Percentiles rank a stretch among this genome's conserved stretches.
phyloP scores from a whole-genome alignment of 2,888 invertebrate species.

The Tipula lateralis region DNA sequence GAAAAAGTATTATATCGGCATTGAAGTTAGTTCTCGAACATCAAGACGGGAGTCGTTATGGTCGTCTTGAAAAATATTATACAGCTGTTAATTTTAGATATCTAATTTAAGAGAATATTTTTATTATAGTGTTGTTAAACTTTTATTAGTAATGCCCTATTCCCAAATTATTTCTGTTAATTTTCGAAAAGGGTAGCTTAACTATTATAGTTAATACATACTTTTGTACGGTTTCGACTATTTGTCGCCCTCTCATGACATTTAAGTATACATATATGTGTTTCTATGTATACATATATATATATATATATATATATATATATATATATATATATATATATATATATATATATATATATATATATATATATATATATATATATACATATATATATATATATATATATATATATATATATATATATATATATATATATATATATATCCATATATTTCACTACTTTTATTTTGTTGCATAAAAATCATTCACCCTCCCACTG shows the following conservation, averaged over 20 bases:
- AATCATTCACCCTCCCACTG: slow-evolving; percentile 2
- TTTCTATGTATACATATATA: no score
- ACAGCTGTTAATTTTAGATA: slow-evolving; percentile 13
- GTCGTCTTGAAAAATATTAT: neutral
- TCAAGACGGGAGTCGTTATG: slow-evolving; percentile 7
- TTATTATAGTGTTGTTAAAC: neutral
- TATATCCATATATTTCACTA: neutral
- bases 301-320: no score
- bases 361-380: no score
- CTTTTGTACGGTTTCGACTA: neutral
- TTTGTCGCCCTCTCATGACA: neutral
- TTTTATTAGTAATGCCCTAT: neutral
- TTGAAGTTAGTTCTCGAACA: neutral
- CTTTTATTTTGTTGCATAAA: neutral
- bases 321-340: no score
- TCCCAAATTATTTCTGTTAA: neutral
- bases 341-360: no score
- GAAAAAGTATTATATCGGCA: neutral
- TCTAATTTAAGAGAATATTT: neutral
- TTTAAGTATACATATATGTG: no score
- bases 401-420: no score
- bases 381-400: no score
- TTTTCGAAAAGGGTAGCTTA: neutral
- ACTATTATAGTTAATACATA: neutral
- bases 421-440: no score